Base-by-base conservation (phyloP, 2,888 invertebrate species). In the Coronaproctus castanopsis region DNA sequence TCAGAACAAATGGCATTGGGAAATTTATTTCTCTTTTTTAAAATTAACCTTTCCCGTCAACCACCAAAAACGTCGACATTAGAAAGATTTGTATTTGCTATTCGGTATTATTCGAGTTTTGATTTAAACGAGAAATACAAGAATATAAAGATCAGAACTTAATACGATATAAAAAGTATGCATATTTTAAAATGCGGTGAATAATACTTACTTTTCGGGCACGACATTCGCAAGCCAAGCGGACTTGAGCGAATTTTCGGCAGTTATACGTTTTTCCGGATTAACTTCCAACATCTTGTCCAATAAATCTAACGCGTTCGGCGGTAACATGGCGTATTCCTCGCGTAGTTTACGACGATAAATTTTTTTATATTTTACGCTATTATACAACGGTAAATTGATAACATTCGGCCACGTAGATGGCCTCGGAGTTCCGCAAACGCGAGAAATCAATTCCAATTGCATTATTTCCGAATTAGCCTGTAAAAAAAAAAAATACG, bases 351-450 rank as follows among this genome's bases (percentile, higher is more conserved):
- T 80, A 63, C 98, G 79, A 67, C 89, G 80, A 75, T 95, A 86
- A 65, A 85, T 81, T 68, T 88, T 87, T 75, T 92, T 93, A 51
- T 91, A 90, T 67, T 91, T 87, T 54, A 97, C 78, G 49, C 88
- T 86, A 70, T 87, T 85, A 80, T 90, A 98, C 2, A 88, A 78
- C 0, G 96, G 96, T 66, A 98, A 76, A 70, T 87, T 85, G 64
- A 92, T 89, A 57, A 98, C 95, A 70, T 86, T 80, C 8, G 97
- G 97, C 97, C 97, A 98, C 53, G 90, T 91, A 52, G 91, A 91
- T 0, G 96, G 95, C 51, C 87, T 84, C 0, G 97, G 96, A 0
- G 95, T 90, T 22, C 97, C 98, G 75, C 98, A 98, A 20, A 90
- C 79, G 62, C 86, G 77, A 0, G 93, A 91, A 69, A 98, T 98